Evolutionary conservation across 2,113 vertebrate genomes (phyloP).

Genomic region (Calyptomena viridis): DNA sequence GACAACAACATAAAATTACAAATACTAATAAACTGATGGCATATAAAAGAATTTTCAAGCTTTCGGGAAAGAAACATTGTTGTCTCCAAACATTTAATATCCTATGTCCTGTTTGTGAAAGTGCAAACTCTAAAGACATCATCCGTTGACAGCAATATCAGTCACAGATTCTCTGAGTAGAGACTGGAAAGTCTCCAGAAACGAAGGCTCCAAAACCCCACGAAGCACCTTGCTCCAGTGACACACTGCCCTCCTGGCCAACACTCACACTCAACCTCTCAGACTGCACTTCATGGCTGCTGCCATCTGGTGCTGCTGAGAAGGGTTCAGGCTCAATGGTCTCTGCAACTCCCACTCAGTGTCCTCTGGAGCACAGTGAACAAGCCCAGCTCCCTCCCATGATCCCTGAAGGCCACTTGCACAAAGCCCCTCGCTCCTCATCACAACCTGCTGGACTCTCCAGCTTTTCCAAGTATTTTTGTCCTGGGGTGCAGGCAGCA

Average conservation of each 20-base stretch:
- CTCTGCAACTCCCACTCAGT: neutral
- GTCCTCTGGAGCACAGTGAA: neutral
- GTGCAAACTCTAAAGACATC: neutral
- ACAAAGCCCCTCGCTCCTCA: neutral
- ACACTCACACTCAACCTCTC: neutral
- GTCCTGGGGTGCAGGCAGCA: neutral
- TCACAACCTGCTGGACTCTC: neutral
- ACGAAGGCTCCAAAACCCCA: neutral
- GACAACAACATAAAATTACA: neutral
- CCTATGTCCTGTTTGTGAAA: too few relatives aligned
- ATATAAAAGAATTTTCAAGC: neutral
- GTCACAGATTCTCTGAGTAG: neutral
- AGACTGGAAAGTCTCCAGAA: neutral
- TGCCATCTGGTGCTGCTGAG: neutral
- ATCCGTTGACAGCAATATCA: neutral
- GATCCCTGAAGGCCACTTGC: neutral
- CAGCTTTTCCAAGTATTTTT: neutral
- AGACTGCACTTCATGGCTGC: neutral
- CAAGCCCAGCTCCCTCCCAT: neutral
- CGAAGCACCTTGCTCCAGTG: neutral
- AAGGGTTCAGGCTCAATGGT: neutral
- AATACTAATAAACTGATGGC: neutral
- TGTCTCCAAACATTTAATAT: neutral
- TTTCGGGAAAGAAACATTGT: neutral
- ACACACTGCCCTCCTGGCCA: neutral